phyloP scores from a whole-genome alignment of 2,797 vertebrate genomes.

The Alfaro cultratus region DNA sequence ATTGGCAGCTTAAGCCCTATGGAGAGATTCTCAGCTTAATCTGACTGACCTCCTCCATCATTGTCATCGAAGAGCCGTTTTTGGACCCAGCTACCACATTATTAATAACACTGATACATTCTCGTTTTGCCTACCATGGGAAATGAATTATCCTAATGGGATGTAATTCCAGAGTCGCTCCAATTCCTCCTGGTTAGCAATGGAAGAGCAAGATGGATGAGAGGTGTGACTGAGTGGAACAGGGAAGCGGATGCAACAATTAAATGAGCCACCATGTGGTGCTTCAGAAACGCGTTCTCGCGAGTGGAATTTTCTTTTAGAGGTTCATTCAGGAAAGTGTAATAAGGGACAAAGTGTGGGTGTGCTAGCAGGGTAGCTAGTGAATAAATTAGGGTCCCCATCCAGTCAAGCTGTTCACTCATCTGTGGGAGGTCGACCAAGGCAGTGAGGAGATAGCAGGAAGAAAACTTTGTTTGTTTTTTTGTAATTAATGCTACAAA shows the following conservation, averaged over 20 bases:
- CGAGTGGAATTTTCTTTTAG: slow-evolving; percentile 1
- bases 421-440: slow-evolving; percentile 39
- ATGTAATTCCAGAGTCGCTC: slow-evolving; percentile 66
- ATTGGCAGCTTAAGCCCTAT: slow-evolving; percentile 33
- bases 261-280: slow-evolving; percentile 32
- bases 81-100: slow-evolving; percentile 69
- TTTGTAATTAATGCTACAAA: slow-evolving; percentile 27
- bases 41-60: slow-evolving; percentile 69
- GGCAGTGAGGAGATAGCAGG: slow-evolving; percentile 15
- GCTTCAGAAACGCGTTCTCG: not conserved
- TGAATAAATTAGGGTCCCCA: slow-evolving; percentile 17
- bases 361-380: not conserved
- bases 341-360: not conserved
- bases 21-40: slow-evolving; percentile 56
- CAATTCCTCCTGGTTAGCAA: slow-evolving; percentile 50
- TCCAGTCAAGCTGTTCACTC: slow-evolving; percentile 31
- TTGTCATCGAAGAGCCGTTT: slow-evolving; percentile 72
- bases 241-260: slow-evolving; percentile 51
- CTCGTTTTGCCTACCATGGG: slow-evolving; percentile 65
- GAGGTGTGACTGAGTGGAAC: slow-evolving; percentile 53
- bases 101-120: slow-evolving; percentile 75
- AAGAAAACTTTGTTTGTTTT: slow-evolving; percentile 27
- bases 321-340: slow-evolving; percentile 19
- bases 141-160: slow-evolving; percentile 80
- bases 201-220: slow-evolving; percentile 56